Evolutionary conservation across 2,113 vertebrate genomes (phyloP).

Genomic region (Psilopsiagon aymara): DNA sequence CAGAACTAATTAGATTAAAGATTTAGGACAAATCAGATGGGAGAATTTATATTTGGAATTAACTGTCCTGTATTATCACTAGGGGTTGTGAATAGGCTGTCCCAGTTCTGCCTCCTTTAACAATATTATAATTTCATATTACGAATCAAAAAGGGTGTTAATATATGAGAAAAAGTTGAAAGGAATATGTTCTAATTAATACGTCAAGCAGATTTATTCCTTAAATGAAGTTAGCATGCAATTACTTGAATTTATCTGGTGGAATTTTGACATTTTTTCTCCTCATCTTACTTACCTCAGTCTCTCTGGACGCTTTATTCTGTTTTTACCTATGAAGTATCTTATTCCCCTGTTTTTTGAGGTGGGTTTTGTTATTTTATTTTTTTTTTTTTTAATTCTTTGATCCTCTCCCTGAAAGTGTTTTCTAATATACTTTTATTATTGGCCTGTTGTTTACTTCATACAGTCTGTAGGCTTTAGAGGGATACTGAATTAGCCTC

Average conservation of each 20-base stretch:
- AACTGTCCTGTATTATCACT: neutral
- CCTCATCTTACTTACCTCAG: neutral
- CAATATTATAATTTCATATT: neutral
- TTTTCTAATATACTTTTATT: neutral
- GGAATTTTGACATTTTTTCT: neutral
- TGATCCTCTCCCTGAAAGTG: neutral
- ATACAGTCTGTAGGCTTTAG: neutral
- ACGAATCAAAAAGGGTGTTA: neutral
- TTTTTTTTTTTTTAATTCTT: neutral
- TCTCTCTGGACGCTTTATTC: neutral
- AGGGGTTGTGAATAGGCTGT: conserved; percentile 16
- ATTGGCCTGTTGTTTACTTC: neutral
- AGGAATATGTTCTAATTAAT: neutral
- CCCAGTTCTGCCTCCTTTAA: conserved; percentile 7
- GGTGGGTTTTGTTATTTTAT: neutral
- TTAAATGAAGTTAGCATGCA: neutral
- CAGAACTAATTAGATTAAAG: conserved; percentile 59
- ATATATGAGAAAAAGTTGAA: neutral
- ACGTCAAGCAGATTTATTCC: neutral
- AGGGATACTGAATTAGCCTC: neutral
- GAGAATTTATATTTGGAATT: conserved; percentile 43
- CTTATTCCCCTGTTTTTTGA: neutral
- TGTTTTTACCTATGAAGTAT: neutral
- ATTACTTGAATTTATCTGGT: neutral
- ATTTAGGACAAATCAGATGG: conserved; percentile 41